phyloP scores from a whole-genome alignment of 2,113 vertebrate species.

The Charina bottae region DNA sequence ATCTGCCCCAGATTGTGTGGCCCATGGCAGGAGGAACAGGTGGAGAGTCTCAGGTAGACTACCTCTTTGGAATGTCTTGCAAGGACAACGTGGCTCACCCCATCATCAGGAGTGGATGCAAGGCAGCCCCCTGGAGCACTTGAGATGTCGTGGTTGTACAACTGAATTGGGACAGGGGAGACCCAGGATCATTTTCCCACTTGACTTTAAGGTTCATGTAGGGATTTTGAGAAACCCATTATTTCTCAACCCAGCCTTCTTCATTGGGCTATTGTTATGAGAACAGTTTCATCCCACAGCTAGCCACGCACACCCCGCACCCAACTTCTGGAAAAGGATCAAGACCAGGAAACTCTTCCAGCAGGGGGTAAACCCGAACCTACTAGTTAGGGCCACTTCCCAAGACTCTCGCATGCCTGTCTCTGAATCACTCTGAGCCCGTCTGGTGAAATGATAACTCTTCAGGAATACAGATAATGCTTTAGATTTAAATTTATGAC shows the following conservation, averaged over 20 bases:
- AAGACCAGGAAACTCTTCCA: neutral
- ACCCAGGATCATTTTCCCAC: too few relatives aligned
- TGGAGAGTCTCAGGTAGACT: too few relatives aligned
- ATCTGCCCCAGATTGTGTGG: too few relatives aligned
- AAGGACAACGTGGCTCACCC: too few relatives aligned
- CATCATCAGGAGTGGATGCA: too few relatives aligned
- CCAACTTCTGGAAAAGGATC: neutral
- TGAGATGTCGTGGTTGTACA: too few relatives aligned
- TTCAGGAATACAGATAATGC: constrained; percentile 56
- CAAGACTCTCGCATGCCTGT: neutral
- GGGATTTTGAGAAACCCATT: neutral
- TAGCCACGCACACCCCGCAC: neutral
- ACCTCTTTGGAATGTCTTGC: too few relatives aligned
- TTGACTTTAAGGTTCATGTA: too few relatives aligned
- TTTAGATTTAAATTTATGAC: constrained; percentile 50
- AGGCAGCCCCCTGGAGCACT: too few relatives aligned
- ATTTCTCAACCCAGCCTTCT: neutral
- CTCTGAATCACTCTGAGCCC: neutral
- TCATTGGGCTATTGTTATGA: neutral
- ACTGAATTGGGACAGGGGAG: too few relatives aligned
- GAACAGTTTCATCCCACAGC: neutral
- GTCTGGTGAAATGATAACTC: constrained; percentile 6
- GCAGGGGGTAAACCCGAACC: neutral
- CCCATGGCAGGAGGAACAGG: too few relatives aligned
- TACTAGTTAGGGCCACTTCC: neutral